Conservation (phyloP, 2,888 invertebrate genomes). For the Apotomis capreana region DNA sequence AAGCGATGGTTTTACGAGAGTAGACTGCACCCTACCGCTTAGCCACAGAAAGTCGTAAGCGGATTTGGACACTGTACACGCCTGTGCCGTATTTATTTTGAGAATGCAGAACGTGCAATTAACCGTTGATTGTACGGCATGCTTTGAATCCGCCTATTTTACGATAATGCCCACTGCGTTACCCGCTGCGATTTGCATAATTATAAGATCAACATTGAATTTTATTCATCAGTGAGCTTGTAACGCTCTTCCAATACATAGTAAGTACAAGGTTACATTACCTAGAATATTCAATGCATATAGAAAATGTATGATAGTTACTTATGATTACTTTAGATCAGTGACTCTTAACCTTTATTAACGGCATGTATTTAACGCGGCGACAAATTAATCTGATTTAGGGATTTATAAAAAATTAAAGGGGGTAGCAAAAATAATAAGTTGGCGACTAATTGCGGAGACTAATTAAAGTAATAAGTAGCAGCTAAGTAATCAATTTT, state of each 20-base stretch:
- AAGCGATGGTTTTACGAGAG: slow-evolving; percentile 49
- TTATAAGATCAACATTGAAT: slow-evolving; percentile 49
- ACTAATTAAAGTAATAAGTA: too few relatives aligned
- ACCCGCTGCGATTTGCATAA: slow-evolving; percentile 48
- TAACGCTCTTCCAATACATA: background rate
- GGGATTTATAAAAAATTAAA: too few relatives aligned
- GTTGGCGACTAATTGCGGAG: too few relatives aligned
- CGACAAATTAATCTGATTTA: too few relatives aligned
- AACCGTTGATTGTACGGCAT: slow-evolving; percentile 55
- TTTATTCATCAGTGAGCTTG: slow-evolving; percentile 43
- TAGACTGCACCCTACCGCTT: background rate
- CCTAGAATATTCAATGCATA: too few relatives aligned
- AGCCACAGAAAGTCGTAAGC: background rate
- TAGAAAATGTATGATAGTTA: too few relatives aligned
- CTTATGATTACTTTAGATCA: too few relatives aligned
- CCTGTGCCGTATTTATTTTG: background rate
- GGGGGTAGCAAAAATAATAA: too few relatives aligned
- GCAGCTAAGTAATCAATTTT: too few relatives aligned
- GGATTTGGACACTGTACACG: background rate
- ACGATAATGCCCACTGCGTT: slow-evolving; percentile 51
- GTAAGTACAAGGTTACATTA: background rate
- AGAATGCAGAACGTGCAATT: slow-evolving; percentile 51
- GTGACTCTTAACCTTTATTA: too few relatives aligned
- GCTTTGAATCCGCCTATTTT: slow-evolving; percentile 52
- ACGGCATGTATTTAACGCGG: too few relatives aligned